phyloP scores from a whole-genome alignment of 2,797 vertebrate genomes.

The Helicolenus hilgendorfi region DNA sequence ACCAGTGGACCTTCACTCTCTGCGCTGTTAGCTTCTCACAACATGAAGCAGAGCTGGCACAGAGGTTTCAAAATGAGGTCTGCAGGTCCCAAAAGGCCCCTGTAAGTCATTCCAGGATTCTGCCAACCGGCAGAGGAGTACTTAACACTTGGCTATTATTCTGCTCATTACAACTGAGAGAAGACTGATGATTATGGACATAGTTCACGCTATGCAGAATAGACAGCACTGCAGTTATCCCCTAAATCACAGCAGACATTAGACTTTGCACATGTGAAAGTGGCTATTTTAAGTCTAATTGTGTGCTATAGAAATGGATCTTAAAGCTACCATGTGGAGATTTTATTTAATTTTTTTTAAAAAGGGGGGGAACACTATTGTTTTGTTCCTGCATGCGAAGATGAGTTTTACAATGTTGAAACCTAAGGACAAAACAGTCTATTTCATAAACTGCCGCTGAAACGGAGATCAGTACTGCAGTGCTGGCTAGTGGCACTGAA shows the following conservation, averaged over 20 bases:
- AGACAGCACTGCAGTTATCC: constrained; percentile 10
- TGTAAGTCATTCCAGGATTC: constrained; percentile 51
- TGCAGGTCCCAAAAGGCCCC: constrained; percentile 54
- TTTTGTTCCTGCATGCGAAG: too few relatives aligned
- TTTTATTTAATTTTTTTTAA: neutral
- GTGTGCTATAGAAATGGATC: neutral
- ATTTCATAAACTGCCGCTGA: too few relatives aligned
- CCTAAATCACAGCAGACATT: constrained; percentile 23
- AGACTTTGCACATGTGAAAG: neutral
- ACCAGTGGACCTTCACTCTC: constrained; percentile 58
- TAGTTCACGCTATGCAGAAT: constrained; percentile 37
- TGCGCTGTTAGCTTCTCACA: constrained; percentile 70
- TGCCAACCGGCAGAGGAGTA: constrained; percentile 29
- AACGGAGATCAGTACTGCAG: too few relatives aligned
- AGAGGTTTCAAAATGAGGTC: constrained; percentile 66
- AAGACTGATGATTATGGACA: constrained; percentile 54
- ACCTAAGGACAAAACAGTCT: too few relatives aligned
- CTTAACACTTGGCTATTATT: constrained; percentile 52
- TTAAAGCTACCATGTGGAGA: neutral
- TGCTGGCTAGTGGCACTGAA: too few relatives aligned
- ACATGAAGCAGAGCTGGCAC: constrained; percentile 59
- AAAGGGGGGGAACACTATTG: too few relatives aligned
- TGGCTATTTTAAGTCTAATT: neutral
- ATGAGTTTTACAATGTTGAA: too few relatives aligned
- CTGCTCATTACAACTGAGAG: constrained; percentile 41